Evolutionary conservation across 2,797 vertebrate genomes (phyloP).

Genomic region (Mus minutoides): DNA sequence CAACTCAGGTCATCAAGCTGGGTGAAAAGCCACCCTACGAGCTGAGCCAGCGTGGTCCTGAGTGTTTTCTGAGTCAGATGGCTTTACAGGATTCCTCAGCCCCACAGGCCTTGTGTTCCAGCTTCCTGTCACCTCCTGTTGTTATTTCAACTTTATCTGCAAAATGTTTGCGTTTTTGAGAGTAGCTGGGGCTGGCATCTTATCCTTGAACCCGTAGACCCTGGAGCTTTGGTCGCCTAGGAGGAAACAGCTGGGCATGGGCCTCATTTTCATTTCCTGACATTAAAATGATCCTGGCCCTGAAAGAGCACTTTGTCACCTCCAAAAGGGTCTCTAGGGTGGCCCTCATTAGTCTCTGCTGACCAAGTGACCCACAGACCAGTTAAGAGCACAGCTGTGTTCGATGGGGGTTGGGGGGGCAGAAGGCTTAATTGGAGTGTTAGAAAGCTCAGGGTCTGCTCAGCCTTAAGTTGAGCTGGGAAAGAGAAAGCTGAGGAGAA

Average conservation of each 20-base stretch:
- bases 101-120: background rate
- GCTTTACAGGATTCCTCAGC: background rate
- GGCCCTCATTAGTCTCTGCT: background rate
- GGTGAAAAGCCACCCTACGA: no score
- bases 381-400: background rate
- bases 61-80: background rate
- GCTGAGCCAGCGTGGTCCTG: background rate
- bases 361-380: background rate
- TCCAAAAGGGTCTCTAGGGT: background rate
- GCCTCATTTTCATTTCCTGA: background rate
- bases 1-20: background rate
- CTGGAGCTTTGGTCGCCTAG: background rate
- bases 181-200: background rate
- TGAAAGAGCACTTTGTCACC: background rate
- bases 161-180: background rate
- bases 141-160: background rate
- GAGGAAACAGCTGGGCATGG: background rate
- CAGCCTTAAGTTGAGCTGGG: background rate
- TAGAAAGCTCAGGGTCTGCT: background rate
- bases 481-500: background rate
- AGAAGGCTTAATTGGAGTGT: background rate
- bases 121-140: background rate
- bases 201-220: background rate
- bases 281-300: background rate
- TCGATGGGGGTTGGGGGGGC: no score